Evolutionary conservation across 1,140 invertebrate species (phyloP), one percentile per base, ranked within the genome.

Genomic region (Drosophila bipectinata): DNA sequence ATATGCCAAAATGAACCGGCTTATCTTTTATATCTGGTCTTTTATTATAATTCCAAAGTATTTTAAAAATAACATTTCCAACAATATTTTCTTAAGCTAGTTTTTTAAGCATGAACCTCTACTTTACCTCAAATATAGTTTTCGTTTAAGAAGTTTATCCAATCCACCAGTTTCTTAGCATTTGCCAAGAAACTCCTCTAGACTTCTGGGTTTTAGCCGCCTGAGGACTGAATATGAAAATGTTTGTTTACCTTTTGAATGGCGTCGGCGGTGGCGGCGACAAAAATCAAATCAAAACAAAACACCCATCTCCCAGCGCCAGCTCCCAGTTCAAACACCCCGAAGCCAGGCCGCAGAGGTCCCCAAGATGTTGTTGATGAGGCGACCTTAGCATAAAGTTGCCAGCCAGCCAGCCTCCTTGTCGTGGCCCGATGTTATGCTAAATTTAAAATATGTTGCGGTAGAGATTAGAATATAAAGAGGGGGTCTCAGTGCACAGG

Each of bases 371-470:
- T 56, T 77, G 73, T 54, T 66, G 66, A 69, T 69, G 66, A 69
- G 63, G 44, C 66, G 76, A 75, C 80, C 79, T 83, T 83, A 64
- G 55, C 72, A 51, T 76, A 68, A 69, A 80, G 53, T 58, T 79
- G 58, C 48, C 57, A 77, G 55, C 59, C 60, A 66, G 39, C 28
- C 41, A 44, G 41, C 41, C 44, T 44, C 74, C 64, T 68, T 34
- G 56, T 56, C 18, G 18, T 37, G 41, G 30, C 53, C 24, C 41
- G 26, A 47, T 78, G 79, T 83, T 83, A 83, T 83, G 79, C 79
- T 83, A 83, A 83, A 83, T 83, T 83, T 83, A 83, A 83, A 83
- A 72, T 72, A 83, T 83, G 79, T 79, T 79, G 79, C 75, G 75
- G 76, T 73, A 56, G 75, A 83, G 79, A 83, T 83, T 83, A 83